Evolutionary conservation across 2,888 invertebrate species (phyloP).

Genomic region (Dynastes maya): DNA sequence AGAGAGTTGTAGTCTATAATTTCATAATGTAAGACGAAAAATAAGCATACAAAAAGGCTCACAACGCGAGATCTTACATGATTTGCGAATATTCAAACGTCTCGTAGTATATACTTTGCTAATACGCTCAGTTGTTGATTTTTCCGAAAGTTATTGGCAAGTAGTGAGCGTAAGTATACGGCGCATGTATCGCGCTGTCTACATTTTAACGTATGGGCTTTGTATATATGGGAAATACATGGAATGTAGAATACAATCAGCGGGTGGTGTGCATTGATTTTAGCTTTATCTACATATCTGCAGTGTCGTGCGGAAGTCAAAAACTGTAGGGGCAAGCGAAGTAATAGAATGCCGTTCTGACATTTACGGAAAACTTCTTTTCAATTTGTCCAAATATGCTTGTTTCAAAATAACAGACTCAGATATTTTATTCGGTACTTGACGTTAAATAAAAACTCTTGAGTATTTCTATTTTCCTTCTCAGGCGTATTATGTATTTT

Average conservation of each 20-base stretch:
- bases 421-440: too few species aligned
- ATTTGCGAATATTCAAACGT: slow-evolving; percentile 25
- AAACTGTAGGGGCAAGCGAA: neutral
- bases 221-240: slow-evolving; percentile 59
- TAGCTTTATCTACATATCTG: slow-evolving; percentile 35
- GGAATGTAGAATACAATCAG: slow-evolving; percentile 60
- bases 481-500: too few species aligned
- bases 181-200: neutral
- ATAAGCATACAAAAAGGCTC: slow-evolving; percentile 7
- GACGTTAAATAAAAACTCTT: too few species aligned
- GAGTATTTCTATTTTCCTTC: too few species aligned
- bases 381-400: too few species aligned
- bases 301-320: neutral
- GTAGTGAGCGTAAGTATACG: slow-evolving; percentile 17
- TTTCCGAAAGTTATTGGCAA: slow-evolving; percentile 25
- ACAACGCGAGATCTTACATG: slow-evolving; percentile 30
- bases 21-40: slow-evolving; percentile 23
- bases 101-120: slow-evolving; percentile 20
- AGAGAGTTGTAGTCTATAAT: slow-evolving; percentile 3
- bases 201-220: slow-evolving; percentile 51
- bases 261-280: slow-evolving; percentile 58
- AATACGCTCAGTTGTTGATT: slow-evolving; percentile 22
- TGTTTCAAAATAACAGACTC: too few species aligned
- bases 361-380: too few species aligned
- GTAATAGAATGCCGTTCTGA: too few species aligned